Evolutionary conservation across 1,140 invertebrate species (phyloP).

Genomic region (Heterodera schachtii): DNA sequence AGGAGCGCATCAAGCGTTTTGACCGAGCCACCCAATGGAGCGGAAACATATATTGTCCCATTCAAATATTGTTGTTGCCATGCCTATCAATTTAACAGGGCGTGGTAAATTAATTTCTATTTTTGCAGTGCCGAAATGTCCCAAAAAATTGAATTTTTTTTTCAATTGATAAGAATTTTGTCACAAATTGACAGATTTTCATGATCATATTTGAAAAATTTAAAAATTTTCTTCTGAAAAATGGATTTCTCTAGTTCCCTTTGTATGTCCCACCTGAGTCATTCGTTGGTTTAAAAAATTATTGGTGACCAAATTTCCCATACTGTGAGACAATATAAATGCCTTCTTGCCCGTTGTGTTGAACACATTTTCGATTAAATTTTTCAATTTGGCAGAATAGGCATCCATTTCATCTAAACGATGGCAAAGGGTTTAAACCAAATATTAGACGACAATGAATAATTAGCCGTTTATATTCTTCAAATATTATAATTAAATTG

Average conservation of each 20-base stretch:
- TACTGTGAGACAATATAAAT: neutral
- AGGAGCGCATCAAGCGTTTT: neutral
- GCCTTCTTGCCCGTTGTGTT: neutral
- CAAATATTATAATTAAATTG: too few relatives aligned
- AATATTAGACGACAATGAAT: neutral
- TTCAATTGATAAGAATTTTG: neutral
- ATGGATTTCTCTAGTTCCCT: too few relatives aligned
- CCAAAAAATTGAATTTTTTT: neutral
- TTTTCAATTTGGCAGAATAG: neutral
- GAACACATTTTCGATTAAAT: neutral
- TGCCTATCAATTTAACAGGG: neutral
- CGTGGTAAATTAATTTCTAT: too few relatives aligned
- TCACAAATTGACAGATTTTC: too few relatives aligned
- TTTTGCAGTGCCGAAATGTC: neutral
- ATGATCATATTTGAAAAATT: too few relatives aligned
- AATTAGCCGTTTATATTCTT: neutral
- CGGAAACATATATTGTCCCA: neutral
- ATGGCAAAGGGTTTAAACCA: neutral
- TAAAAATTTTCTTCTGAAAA: too few relatives aligned
- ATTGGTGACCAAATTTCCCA: neutral
- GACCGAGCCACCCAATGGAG: neutral
- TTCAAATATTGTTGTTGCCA: neutral
- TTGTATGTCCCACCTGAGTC: neutral
- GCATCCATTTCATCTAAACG: neutral
- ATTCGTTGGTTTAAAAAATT: neutral